phyloP scores from a whole-genome alignment of 2,888 invertebrate species.

The Acronicta alni region DNA sequence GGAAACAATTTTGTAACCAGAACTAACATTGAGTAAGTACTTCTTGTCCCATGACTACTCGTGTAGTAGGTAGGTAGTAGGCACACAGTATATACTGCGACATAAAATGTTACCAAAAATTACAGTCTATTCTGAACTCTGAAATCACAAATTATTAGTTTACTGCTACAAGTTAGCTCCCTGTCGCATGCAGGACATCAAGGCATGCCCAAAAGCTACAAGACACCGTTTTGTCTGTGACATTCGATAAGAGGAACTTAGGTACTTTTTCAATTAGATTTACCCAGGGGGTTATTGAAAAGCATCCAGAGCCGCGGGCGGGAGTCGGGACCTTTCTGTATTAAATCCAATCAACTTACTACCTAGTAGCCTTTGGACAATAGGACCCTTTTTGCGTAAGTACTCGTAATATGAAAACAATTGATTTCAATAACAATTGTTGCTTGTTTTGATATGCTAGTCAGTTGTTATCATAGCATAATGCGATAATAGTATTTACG shows the following conservation, averaged over 20 bases:
- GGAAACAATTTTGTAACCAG: no score
- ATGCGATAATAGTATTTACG: constrained; percentile 15
- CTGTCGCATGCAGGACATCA: not conserved
- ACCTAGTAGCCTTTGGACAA: not conserved
- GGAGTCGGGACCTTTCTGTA: constrained; percentile 9
- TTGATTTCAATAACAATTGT: constrained; percentile 5
- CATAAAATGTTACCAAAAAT: no score
- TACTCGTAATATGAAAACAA: constrained; percentile 14
- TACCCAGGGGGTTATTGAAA: constrained; percentile 16
- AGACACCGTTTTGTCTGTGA: constrained; percentile 6
- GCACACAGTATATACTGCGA: no score
- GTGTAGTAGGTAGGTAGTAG: no score
- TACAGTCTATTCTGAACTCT: no score
- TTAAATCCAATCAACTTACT: constrained; percentile 22
- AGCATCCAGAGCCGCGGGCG: not conserved
- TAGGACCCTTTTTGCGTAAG: not conserved
- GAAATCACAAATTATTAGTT: no score
- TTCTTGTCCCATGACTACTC: no score
- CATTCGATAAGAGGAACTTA: constrained; percentile 7
- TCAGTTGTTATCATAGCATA: constrained; percentile 9
- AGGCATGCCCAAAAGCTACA: not conserved
- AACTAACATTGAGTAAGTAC: no score
- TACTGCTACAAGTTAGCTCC: not conserved
- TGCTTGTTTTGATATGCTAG: not conserved
- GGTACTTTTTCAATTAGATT: constrained; percentile 25